These are phyloP conservation scores for Pseudomugil tenellus DNA, from an alignment of 2,797 vertebrate species.

Conservation along the genomic window DNA sequence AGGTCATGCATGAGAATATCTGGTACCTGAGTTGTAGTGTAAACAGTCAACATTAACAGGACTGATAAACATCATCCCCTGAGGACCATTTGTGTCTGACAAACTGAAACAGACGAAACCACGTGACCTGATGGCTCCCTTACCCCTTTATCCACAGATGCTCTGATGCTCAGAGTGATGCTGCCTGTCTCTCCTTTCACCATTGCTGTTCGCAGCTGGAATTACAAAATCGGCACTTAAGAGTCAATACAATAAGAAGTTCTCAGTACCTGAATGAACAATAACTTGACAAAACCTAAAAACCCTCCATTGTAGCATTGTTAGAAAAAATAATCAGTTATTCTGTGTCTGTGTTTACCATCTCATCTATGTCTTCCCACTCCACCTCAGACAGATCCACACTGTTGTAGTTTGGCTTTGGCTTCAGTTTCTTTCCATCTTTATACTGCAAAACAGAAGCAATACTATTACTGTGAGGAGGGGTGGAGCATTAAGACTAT, in stretches of 20 bases:
- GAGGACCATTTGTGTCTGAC: not conserved
- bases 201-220: conserved; percentile 94
- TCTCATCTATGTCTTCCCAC: conserved; percentile 91
- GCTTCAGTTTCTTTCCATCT: conserved; percentile 92
- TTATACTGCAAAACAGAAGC: conserved; percentile 83
- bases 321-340: not conserved
- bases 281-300: no score
- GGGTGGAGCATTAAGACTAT: conserved; percentile 29
- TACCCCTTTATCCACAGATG: conserved; percentile 92
- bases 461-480: conserved; percentile 13
- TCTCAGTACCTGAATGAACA: no score
- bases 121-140: conserved; percentile 41
- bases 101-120: not conserved
- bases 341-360: conserved; percentile 73
- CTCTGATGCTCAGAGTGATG: conserved; percentile 85
- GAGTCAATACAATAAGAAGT: not conserved
- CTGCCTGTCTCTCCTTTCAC: conserved; percentile 92
- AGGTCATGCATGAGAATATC: no score
- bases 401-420: conserved; percentile 96
- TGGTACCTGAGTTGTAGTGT: not conserved
- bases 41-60: not conserved
- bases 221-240: not conserved
- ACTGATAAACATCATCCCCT: no score
- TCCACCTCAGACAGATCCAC: conserved; percentile 96
- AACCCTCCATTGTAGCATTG: no score